phyloP scores from a whole-genome alignment of 1,140 invertebrate genomes.

The Scaptodrosophila lebanonensis region DNA sequence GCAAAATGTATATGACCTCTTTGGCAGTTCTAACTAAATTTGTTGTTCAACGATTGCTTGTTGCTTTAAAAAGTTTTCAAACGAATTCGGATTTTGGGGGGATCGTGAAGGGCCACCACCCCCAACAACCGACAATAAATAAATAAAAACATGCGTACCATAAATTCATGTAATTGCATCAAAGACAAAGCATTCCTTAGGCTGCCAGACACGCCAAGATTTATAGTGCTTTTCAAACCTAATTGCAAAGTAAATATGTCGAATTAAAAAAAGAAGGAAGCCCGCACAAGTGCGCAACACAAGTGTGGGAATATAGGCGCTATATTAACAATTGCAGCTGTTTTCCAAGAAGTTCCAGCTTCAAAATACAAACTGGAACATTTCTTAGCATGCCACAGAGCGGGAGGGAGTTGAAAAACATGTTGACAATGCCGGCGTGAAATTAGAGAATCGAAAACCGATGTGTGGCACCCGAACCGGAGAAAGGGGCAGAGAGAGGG shows the following conservation, averaged over 20 bases:
- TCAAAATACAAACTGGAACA: too few species aligned
- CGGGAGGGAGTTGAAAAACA: too few species aligned
- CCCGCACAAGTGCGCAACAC: slow-evolving; percentile 37
- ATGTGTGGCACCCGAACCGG: slow-evolving; percentile 31
- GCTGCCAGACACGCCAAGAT: slow-evolving; percentile 41
- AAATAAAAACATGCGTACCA: slow-evolving; percentile 42
- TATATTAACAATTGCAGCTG: slow-evolving; percentile 41
- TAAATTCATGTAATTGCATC: slow-evolving; percentile 64
- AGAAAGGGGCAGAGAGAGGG: too few species aligned
- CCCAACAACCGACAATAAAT: slow-evolving; percentile 24
- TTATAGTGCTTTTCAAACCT: slow-evolving; percentile 59
- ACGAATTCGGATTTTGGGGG: too few species aligned
- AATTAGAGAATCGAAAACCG: too few species aligned
- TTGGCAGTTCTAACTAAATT: too few species aligned
- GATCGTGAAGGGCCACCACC: too few species aligned
- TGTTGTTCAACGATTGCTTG: too few species aligned
- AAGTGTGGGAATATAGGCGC: slow-evolving; percentile 62
- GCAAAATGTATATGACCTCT: too few species aligned
- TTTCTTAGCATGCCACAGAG: too few species aligned
- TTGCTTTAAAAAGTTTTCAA: too few species aligned
- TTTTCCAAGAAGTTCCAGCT: slow-evolving; percentile 50
- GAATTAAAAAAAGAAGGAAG: slow-evolving; percentile 44
- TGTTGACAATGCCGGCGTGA: too few species aligned
- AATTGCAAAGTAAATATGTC: slow-evolving; percentile 69
- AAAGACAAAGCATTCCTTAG: slow-evolving; percentile 37